A percentile compares a stretch with the other conserved stretches of the same genome.
Conservation (phyloP, 2,888 invertebrate species). For the Hydrotaea cyrtoneurina region DNA sequence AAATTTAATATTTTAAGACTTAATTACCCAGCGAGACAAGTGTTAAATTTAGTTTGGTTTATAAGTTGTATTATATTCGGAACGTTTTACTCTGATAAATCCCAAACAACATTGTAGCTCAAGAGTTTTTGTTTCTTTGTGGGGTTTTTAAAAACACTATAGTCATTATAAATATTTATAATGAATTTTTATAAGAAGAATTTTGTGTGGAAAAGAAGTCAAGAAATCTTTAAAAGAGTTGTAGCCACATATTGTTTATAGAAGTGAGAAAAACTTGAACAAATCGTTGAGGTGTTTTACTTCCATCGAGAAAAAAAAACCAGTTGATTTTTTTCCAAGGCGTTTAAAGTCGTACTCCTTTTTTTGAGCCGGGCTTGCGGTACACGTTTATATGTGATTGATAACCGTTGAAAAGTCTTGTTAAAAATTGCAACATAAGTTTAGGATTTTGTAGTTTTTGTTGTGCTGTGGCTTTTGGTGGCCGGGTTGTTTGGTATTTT, state of each 20-base stretch:
- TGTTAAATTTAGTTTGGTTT: constrained; percentile 53
- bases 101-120: constrained; percentile 1
- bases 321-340: constrained; percentile 46
- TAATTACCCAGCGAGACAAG: constrained; percentile 63
- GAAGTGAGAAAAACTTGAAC: constrained; percentile 61
- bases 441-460: constrained; percentile 39
- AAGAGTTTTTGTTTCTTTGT: constrained; percentile 10
- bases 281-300: constrained; percentile 48
- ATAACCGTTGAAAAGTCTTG: constrained; percentile 67
- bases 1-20: constrained; percentile 56
- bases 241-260: background rate
- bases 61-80: background rate
- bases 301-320: constrained; percentile 46
- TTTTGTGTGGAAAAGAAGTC: constrained; percentile 24
- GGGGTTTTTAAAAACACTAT: background rate
- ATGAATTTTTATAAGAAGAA: constrained; percentile 27
- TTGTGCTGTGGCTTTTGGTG: background rate
- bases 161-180: constrained; percentile 8
- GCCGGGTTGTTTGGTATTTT: constrained; percentile 20
- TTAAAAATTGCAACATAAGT: constrained; percentile 63
- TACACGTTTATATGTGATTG: constrained; percentile 56
- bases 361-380: background rate
- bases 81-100: no score
- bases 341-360: background rate
- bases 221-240: constrained; percentile 14